Percentiles rank a stretch among this genome's conserved stretches.
Evolutionary conservation across 1,140 invertebrate genomes (phyloP).

Genomic region (roundworm (Caenorhabditis elegans)): DNA sequence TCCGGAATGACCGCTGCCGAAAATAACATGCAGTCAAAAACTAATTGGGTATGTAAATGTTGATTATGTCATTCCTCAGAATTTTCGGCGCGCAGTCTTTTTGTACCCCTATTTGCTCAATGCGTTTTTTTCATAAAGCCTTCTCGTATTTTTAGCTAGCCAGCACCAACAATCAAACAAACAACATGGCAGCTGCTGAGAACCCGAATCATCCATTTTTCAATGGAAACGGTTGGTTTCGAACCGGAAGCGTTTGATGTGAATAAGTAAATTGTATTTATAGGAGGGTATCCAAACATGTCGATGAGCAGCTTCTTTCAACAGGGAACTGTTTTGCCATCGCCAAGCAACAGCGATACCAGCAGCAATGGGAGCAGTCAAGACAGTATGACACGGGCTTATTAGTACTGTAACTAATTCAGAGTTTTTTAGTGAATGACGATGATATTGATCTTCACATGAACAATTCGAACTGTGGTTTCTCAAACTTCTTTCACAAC

Average conservation of each 20-base stretch:
- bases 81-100: neutral
- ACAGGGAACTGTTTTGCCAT: constrained; percentile 30
- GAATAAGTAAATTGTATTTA: neutral
- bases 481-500: constrained; percentile 29
- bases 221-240: constrained; percentile 15
- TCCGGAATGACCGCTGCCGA: constrained; percentile 31
- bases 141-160: constrained; percentile 23
- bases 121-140: constrained; percentile 26
- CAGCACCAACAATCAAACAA: constrained; percentile 30
- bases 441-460: constrained; percentile 7
- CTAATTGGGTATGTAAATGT: constrained; percentile 29
- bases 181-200: constrained; percentile 12
- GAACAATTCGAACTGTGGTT: neutral
- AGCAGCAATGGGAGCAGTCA: constrained; percentile 42
- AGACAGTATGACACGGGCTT: constrained; percentile 28
- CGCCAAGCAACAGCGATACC: constrained; percentile 42
- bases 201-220: constrained; percentile 15
- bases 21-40: neutral
- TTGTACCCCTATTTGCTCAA: neutral
- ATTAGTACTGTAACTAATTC: too few species aligned
- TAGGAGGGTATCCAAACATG: constrained; percentile 15
- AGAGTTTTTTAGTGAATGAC: neutral
- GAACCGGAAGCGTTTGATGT: constrained; percentile 14
- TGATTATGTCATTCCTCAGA: too few species aligned
- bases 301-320: constrained; percentile 17